Conservation (phyloP, 2,888 invertebrate genomes). For the Sialis lutaria region DNA sequence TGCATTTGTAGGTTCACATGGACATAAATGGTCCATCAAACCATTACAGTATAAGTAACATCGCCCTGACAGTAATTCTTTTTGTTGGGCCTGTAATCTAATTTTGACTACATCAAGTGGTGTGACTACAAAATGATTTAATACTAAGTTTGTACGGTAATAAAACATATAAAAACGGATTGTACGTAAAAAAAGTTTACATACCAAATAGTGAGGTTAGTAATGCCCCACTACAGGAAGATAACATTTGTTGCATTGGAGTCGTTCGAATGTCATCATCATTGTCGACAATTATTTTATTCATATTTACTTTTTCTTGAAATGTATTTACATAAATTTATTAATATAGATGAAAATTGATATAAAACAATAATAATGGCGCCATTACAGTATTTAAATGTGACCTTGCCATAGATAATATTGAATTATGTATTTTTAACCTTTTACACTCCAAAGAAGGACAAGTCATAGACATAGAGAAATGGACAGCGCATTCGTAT, state of each 20-base stretch:
- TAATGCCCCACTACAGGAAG: slow-evolving; percentile 75
- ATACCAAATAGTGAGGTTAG: slow-evolving; percentile 78
- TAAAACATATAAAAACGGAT: not conserved
- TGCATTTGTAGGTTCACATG: slow-evolving; percentile 38
- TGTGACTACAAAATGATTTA: slow-evolving; percentile 53
- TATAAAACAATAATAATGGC: too few species aligned
- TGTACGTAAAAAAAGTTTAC: slow-evolving; percentile 15
- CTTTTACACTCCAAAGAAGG: too few species aligned
- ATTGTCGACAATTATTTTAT: slow-evolving; percentile 27
- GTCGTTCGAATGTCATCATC: slow-evolving; percentile 63
- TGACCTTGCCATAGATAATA: too few species aligned
- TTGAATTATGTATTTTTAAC: too few species aligned
- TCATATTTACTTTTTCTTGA: too few species aligned
- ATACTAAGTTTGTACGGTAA: slow-evolving; percentile 1
- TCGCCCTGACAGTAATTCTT: slow-evolving; percentile 60
- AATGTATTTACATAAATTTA: too few species aligned
- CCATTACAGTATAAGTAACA: slow-evolving; percentile 97
- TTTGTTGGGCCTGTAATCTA: slow-evolving; percentile 86
- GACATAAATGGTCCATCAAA: slow-evolving; percentile 93
- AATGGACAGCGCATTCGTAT: too few species aligned
- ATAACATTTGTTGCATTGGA: slow-evolving; percentile 66
- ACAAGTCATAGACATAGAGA: too few species aligned
- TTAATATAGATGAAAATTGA: too few species aligned
- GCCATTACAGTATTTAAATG: too few species aligned
- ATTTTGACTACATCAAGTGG: slow-evolving; percentile 99